Evolutionary conservation across 2,113 vertebrate genomes (phyloP).

Genomic region (Hippocampus barbouri): DNA sequence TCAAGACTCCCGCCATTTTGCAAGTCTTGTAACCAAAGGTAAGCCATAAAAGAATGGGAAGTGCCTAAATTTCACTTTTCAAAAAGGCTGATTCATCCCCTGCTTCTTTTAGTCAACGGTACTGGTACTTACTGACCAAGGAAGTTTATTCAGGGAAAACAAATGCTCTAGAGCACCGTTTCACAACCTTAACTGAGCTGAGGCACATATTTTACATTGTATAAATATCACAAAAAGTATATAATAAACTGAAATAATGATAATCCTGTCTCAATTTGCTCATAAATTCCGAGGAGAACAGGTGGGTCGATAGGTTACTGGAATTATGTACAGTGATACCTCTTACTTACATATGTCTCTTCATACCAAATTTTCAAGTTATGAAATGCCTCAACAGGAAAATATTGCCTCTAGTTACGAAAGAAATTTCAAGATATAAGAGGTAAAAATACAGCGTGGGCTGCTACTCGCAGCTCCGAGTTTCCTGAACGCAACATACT

Average conservation of each 20-base stretch:
- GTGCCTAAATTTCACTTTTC: not conserved
- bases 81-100: not conserved
- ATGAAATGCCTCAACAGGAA: too few species aligned
- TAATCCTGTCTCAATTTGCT: not conserved
- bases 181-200: not conserved
- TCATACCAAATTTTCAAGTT: too few species aligned
- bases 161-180: too few species aligned
- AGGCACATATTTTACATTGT: not conserved
- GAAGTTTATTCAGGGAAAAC: not conserved
- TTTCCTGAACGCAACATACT: too few species aligned
- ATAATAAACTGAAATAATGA: not conserved
- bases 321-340: not conserved
- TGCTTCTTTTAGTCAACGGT: not conserved
- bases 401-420: too few species aligned
- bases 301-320: not conserved
- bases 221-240: not conserved
- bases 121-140: too few species aligned
- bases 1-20: constrained; percentile 15
- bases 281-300: not conserved
- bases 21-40: constrained; percentile 25
- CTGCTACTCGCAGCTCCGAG: too few species aligned
- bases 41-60: not conserved
- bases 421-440: too few species aligned
- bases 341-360: too few species aligned
- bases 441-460: too few species aligned